Evolutionary conservation across 2,888 invertebrate species (phyloP), one percentile per base, ranked within the genome.

Genomic region (Nomada flava): DNA sequence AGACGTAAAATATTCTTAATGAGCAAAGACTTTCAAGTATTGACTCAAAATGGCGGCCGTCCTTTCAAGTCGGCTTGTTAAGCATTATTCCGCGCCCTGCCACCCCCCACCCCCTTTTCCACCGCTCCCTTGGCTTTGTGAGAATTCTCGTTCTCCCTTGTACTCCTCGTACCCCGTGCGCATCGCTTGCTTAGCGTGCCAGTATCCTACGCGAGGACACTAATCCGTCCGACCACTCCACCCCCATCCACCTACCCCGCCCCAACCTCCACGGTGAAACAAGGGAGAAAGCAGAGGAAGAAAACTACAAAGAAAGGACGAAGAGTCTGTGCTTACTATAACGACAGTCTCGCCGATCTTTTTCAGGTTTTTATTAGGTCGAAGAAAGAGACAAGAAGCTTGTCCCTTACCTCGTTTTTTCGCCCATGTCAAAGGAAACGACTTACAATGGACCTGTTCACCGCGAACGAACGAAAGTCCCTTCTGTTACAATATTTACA

Each of bases 11-110:
- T 92, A 93, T 92, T 92, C 92, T 92, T 93, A 93, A 93, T 92
- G 93, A 92, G 93, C 92, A 92, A 93, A 93, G 93, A 92, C 93
- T 92, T 92, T 92, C 92, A 93, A 93, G 92, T 93, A 93, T 93
- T 93, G 93, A 92, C 92, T 92, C 91, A 92, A 93, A 92, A 93
- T 93, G 93, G 93, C 92, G 91, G 89, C 90, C 91, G 89, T 91
- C 90, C 92, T 92, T 92, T 92, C 91, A 92, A 92, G 92, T 93
- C 92, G 89, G 92, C 92, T 92, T 92, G 93, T 93, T 93, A 93
- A 92, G 92, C 91, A 93, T 93, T 92, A 92, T 92, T 90, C 90
- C 89, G 79, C 87, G 79, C 87, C 84, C 79, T 85, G 67, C 70
- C 77, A 3, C 47, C 47, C 47, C 11, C 18, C 13, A 0, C 47